A percentile compares a stretch with the other conserved stretches of the same genome.
Conservation (phyloP, 2,888 invertebrate genomes). For the Oscheius sp. region DNA sequence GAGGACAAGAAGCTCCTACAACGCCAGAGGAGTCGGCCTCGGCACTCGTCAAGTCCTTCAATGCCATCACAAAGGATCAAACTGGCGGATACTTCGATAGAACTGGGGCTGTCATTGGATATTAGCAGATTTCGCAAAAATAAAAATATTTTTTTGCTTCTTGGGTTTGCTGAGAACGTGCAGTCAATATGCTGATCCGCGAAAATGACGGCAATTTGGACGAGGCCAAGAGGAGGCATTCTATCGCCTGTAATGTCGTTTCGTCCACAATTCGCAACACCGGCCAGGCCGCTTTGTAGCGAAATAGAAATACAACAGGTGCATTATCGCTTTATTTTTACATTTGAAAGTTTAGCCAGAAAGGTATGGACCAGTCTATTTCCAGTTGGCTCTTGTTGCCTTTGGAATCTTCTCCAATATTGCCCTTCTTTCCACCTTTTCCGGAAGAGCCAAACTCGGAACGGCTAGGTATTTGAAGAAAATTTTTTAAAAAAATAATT, state of each 20-base stretch:
- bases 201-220: constrained; percentile 5
- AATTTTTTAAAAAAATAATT: not conserved
- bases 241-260: constrained; percentile 7
- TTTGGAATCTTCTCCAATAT: constrained; percentile 40
- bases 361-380: constrained; percentile 25
- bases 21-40: constrained; percentile 24
- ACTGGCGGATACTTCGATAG: constrained; percentile 29
- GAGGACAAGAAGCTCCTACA: constrained; percentile 17
- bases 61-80: constrained; percentile 11
- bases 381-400: constrained; percentile 33
- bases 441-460: constrained; percentile 44
- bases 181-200: constrained; percentile 1
- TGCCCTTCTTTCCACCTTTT: constrained; percentile 40
- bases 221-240: not conserved
- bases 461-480: constrained; percentile 39
- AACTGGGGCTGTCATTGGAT: constrained; percentile 23
- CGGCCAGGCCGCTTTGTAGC: constrained; percentile 5
- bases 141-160: too few species aligned
- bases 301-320: constrained; percentile 16
- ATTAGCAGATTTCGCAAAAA: constrained; percentile 2
- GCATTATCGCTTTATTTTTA: not conserved
- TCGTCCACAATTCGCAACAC: constrained; percentile 16
- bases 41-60: constrained; percentile 13
- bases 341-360: constrained; percentile 17
- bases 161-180: too few species aligned